Base-by-base conservation (phyloP, 2,888 invertebrate species). In the Falcaria lacertinaria region DNA sequence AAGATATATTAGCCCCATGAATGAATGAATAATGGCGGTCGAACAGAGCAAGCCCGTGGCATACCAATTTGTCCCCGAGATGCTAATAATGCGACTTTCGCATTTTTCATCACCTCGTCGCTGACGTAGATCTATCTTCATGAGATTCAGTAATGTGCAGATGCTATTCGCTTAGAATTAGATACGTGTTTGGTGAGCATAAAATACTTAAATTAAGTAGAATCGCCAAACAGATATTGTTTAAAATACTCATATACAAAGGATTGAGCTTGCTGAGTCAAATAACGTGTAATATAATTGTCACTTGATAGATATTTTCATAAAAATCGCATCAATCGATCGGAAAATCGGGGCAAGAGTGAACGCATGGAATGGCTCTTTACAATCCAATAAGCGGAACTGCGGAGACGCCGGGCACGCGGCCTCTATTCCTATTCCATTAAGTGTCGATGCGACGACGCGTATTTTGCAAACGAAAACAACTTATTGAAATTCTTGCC, bases 401-500 rank as follows among this genome's bases (percentile, higher is more conserved):
- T 64, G 45, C 39, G 50, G 45, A 41, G 51, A 46, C 48, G 44
- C 45, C 54, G 60, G 69, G 66, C 64, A 64, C 69, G 75, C 78
- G 69, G 69, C 67, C 71, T 69, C 69, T 64, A 70, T 85, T 83
- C 82, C 76, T 77, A 81, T 85, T 83, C 83, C 83, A 86, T 86
- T 87, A 87, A 83, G 80, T 86, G 83, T 87, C 86, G 76, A 69
- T 70, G 75, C 67, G 76, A 74, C 73, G 76, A 74, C 73, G 79
- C 81, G 80, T 82, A 84, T 87, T 89, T 88, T 87, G 87, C 86
- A 85, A 89, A 89, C 87, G 86, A 87, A 87, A 85, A 87, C 86
- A 87, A 89, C 86, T 88, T 88, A 88, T 87, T 88, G 88, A 87
- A 89, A 88, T 89, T 88, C 87, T 82, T 86, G 75, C 71, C 67